phyloP scores from a whole-genome alignment of 2,113 vertebrate species.

The Pagrus major region DNA sequence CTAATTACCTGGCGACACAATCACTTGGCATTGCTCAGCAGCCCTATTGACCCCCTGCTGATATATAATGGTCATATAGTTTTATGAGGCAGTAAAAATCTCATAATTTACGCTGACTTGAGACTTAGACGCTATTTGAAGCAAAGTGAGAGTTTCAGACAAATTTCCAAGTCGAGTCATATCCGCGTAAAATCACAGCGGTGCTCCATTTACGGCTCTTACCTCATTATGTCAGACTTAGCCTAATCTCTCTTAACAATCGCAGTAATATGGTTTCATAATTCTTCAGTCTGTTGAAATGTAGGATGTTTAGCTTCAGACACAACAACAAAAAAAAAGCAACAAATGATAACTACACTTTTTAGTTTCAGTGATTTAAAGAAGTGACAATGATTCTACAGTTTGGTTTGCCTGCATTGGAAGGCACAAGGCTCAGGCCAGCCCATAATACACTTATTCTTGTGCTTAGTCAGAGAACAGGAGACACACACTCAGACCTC shows the following conservation, averaged over 20 bases:
- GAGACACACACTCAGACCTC: slow-evolving; percentile 45
- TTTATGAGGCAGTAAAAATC: slow-evolving; percentile 64
- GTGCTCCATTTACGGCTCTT: slow-evolving; percentile 29
- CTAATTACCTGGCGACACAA: slow-evolving; percentile 49
- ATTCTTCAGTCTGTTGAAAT: slow-evolving; percentile 8
- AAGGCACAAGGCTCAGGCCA: not conserved
- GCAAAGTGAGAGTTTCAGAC: slow-evolving; percentile 42
- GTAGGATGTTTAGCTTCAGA: not conserved
- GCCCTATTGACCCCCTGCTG: slow-evolving; percentile 60
- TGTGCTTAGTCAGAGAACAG: slow-evolving; percentile 2
- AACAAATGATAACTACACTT: not conserved
- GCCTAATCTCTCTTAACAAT: not conserved
- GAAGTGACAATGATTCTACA: slow-evolving; percentile 18
- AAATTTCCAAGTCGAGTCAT: slow-evolving; percentile 51
- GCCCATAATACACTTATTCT: slow-evolving; percentile 30
- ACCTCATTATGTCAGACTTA: slow-evolving; percentile 24
- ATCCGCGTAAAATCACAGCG: slow-evolving; percentile 45
- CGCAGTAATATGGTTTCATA: not conserved
- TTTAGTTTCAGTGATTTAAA: slow-evolving; percentile 18
- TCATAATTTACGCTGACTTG: slow-evolving; percentile 64
- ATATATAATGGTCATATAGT: slow-evolving; percentile 61
- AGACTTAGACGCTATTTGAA: slow-evolving; percentile 53
- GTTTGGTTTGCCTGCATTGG: slow-evolving; percentile 7
- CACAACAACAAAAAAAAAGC: not conserved
- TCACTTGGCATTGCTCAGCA: slow-evolving; percentile 43